Evolutionary conservation across 1,140 invertebrate species (phyloP).

Genomic region (Drosophila takahashii): DNA sequence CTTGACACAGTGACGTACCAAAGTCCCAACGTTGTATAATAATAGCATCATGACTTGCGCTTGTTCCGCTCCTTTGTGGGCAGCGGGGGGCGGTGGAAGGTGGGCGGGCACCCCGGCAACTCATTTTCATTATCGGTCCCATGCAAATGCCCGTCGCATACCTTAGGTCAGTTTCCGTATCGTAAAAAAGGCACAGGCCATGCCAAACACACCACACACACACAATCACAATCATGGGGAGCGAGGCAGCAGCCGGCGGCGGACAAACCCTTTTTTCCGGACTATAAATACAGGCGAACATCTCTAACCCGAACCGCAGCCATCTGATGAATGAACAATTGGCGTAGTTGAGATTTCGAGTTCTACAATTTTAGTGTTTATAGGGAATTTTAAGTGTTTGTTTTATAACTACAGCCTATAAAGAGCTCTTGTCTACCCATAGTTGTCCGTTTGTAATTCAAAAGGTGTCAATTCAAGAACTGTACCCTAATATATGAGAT

Average conservation of each 20-base stretch:
- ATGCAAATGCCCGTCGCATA: conserved; percentile 73
- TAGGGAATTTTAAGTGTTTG: neutral
- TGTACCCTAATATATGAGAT: too few relatives aligned
- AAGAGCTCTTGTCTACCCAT: neutral
- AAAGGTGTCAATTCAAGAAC: too few relatives aligned
- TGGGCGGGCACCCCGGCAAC: conserved; percentile 7
- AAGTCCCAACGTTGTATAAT: conserved; percentile 42
- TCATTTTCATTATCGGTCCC: conserved; percentile 73
- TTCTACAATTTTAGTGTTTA: neutral
- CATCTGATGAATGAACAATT: neutral
- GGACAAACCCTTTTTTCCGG: conserved; percentile 53
- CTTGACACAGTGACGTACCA: conserved; percentile 77
- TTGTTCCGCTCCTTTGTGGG: conserved; percentile 30
- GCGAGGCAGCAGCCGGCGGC: conserved; percentile 4
- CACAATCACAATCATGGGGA: conserved; percentile 3
- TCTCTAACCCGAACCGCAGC: conserved; percentile 8
- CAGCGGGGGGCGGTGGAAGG: neutral
- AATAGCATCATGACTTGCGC: conserved; percentile 73
- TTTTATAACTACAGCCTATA: neutral
- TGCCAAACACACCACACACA: neutral
- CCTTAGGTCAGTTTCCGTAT: conserved; percentile 74
- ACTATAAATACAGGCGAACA: conserved; percentile 24
- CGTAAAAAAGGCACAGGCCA: conserved; percentile 45
- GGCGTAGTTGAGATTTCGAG: neutral
- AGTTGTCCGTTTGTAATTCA: too few relatives aligned